These are phyloP conservation scores for Drosophila kepulauana DNA, from an alignment of 1,140 invertebrate genomes.

Conservation along the genomic window DNA sequence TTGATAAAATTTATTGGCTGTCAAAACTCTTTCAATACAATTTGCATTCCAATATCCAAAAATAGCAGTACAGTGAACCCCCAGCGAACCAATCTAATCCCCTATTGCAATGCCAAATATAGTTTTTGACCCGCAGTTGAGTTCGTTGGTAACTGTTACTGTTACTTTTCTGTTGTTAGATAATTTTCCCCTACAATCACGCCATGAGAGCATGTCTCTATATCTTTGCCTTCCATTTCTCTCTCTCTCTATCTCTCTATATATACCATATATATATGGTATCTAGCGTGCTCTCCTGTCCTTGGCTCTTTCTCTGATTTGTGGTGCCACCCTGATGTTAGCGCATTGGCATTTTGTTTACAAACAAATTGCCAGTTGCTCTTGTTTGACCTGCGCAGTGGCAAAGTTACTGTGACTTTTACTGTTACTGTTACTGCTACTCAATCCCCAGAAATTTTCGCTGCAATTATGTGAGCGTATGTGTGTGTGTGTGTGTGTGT, in stretches of 20 bases:
- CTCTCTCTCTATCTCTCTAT: background rate
- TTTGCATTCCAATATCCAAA: background rate
- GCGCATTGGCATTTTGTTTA: conserved; percentile 67
- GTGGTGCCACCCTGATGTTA: conserved; percentile 19
- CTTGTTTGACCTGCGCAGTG: conserved; percentile 77
- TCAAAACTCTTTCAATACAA: background rate
- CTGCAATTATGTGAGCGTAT: conserved; percentile 53
- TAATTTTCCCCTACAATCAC: conserved; percentile 53
- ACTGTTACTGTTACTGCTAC: background rate
- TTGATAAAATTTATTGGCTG: background rate
- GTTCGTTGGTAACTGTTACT: conserved; percentile 41
- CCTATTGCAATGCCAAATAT: conserved; percentile 37
- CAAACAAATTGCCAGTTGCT: conserved; percentile 66
- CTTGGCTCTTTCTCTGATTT: conserved; percentile 12
- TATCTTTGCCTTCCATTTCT: background rate
- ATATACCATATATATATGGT: no score
- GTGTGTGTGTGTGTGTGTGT: conserved; percentile 7
- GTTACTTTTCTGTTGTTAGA: conserved; percentile 1
- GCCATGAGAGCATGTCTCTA: conserved; percentile 30
- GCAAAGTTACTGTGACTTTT: conserved; percentile 2
- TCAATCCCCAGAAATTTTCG: conserved; percentile 27
- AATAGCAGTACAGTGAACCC: background rate
- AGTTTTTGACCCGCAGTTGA: conserved; percentile 43
- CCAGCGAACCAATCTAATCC: background rate
- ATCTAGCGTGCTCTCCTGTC: conserved; percentile 11